Evolutionary conservation across 2,888 invertebrate genomes (phyloP).

Genomic region (Homarus gammarus): DNA sequence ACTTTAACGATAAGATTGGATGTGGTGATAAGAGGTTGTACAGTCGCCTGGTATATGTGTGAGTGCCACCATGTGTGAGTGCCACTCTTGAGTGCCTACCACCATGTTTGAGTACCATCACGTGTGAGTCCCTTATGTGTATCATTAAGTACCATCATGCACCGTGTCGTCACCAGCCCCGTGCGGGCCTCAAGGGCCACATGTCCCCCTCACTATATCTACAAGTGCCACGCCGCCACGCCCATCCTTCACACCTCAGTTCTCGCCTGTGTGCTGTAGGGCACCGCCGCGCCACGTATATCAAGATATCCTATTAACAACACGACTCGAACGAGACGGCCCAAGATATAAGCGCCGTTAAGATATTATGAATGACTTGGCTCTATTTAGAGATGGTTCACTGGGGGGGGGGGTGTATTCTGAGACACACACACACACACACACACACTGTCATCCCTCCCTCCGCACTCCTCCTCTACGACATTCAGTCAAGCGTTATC

Average conservation of each 20-base stretch:
- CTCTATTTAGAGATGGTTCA: slow-evolving; percentile 9
- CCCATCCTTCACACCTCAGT: slow-evolving; percentile 18
- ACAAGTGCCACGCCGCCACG: background rate
- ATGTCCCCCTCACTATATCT: background rate
- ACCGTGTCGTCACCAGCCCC: background rate
- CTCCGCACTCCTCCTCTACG: too few relatives aligned
- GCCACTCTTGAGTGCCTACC: too few relatives aligned
- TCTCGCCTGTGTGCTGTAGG: background rate
- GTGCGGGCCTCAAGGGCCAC: background rate
- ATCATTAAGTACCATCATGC: too few relatives aligned
- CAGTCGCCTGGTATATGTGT: too few relatives aligned
- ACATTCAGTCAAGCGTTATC: too few relatives aligned
- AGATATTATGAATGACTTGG: slow-evolving; percentile 23
- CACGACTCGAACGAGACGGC: slow-evolving; percentile 34
- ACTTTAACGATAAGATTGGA: too few relatives aligned
- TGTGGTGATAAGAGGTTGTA: too few relatives aligned
- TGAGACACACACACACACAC: slow-evolving; percentile 13
- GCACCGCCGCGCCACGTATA: background rate
- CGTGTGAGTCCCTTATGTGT: too few relatives aligned
- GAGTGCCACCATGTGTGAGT: too few relatives aligned
- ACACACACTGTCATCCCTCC: too few relatives aligned
- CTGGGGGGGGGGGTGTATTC: too few relatives aligned
- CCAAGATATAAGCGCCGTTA: slow-evolving; percentile 13
- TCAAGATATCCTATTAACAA: slow-evolving; percentile 38
- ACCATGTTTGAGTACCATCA: too few relatives aligned